Evolutionary conservation across 1,140 invertebrate genomes (phyloP).

Genomic region (Onthophagus taurus): DNA sequence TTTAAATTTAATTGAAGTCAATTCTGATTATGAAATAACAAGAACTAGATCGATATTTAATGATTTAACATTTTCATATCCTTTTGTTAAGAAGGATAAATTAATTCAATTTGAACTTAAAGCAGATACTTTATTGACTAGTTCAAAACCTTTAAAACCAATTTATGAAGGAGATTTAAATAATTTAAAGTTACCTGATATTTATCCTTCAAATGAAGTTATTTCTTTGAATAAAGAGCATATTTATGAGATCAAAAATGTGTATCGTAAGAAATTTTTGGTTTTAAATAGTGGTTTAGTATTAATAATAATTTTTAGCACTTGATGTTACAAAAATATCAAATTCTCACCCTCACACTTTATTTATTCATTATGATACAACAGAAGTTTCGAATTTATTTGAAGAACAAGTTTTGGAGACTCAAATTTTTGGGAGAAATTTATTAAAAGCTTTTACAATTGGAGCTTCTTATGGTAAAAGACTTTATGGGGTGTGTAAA

Average conservation of each 20-base stretch:
- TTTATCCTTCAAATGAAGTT: conserved; percentile 60
- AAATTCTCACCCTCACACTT: conserved; percentile 57
- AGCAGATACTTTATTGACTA: conserved; percentile 55
- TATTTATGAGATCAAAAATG: conserved; percentile 50
- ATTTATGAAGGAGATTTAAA: conserved; percentile 38
- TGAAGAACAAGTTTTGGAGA: conserved; percentile 51
- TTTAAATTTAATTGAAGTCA: conserved; percentile 58
- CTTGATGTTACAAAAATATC: conserved; percentile 36
- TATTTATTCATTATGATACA: conserved; percentile 57
- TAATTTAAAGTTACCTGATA: conserved; percentile 49
- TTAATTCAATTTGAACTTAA: conserved; percentile 52
- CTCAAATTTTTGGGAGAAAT: conserved; percentile 55
- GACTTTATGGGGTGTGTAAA: conserved; percentile 55
- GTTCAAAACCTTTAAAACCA: conserved; percentile 48
- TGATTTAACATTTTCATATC: conserved; percentile 44
- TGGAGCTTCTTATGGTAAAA: conserved; percentile 58
- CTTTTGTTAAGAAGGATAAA: conserved; percentile 52
- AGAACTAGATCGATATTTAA: conserved; percentile 46
- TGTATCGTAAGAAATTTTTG: conserved; percentile 56
- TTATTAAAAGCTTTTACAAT: conserved; percentile 63
- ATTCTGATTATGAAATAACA: conserved; percentile 43
- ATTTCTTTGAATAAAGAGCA: conserved; percentile 55
- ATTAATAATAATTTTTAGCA: conserved; percentile 41
- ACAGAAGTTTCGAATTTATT: conserved; percentile 55
- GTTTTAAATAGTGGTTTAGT: conserved; percentile 6